These are phyloP conservation scores for Pseudocheirus occidentalis DNA, from an alignment of 2,797 vertebrate species.

Conservation along the genomic window DNA sequence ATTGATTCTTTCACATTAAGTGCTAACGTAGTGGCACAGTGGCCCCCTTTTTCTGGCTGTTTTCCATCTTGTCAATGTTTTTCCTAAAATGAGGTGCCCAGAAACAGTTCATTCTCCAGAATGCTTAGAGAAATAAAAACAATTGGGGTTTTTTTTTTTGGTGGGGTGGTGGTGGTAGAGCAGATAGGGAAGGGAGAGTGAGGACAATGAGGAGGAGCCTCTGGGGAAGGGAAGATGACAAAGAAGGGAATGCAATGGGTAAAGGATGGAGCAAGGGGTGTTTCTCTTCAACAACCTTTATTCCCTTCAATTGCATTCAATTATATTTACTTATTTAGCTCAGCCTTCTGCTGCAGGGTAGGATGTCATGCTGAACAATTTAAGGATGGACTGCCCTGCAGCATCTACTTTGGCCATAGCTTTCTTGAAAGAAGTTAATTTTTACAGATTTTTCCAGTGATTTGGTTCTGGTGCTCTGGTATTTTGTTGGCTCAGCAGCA, in stretches of 20 bases:
- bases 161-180: not conserved
- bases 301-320: not conserved
- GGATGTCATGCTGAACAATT: not conserved
- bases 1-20: not conserved
- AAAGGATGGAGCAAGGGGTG: not conserved
- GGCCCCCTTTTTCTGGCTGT: not conserved
- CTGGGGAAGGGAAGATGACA: not conserved
- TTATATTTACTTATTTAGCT: conserved; percentile 23
- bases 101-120: conserved; percentile 6
- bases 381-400: conserved; percentile 24
- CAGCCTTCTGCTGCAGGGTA: not conserved
- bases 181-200: not conserved
- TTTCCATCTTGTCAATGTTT: not conserved
- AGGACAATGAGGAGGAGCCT: not conserved
- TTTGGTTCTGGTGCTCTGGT: conserved; percentile 59
- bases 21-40: not conserved
- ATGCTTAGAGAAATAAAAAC: conserved; percentile 13
- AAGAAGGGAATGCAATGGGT: not conserved
- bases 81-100: conserved; percentile 14
- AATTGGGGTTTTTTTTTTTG: not conserved
- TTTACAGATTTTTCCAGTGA: conserved; percentile 24
- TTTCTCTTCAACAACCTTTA: not conserved
- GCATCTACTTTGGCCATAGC: conserved; percentile 29
- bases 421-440: conserved; percentile 41
- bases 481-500: conserved; percentile 50